Percentiles rank a stretch among this genome's conserved stretches.
Conservation (phyloP, 2,797 vertebrate species). For the Enteromius mattozi region DNA sequence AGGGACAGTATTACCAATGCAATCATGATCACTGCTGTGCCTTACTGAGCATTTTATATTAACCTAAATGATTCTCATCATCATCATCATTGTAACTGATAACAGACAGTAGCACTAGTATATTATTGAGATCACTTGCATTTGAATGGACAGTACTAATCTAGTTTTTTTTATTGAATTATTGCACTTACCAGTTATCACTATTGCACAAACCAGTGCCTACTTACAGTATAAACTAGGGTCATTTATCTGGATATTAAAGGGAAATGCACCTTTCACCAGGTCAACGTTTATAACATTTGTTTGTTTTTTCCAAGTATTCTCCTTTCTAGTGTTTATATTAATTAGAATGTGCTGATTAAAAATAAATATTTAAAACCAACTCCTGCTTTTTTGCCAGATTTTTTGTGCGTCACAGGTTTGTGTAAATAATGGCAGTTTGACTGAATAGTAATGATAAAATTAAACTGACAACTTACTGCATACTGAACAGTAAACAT, state of each 20-base stretch:
- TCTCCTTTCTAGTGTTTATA: neutral
- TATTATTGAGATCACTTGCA: neutral
- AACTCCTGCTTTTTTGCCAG: neutral
- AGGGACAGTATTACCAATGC: neutral
- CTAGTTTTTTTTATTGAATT: neutral
- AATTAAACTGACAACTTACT: neutral
- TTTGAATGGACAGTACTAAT: neutral
- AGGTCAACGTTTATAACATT: neutral
- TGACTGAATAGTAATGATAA: neutral
- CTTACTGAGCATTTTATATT: constrained; percentile 14
- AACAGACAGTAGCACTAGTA: neutral
- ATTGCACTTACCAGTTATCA: neutral
- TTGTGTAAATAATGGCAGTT: neutral
- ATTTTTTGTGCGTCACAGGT: neutral
- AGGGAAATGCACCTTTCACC: neutral
- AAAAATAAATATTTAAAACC: neutral
- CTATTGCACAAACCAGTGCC: constrained; percentile 9
- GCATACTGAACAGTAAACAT: no score
- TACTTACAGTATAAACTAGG: neutral
- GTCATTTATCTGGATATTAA: neutral
- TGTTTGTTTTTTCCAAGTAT: neutral
- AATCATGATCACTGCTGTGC: neutral
- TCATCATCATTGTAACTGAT: neutral
- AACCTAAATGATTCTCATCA: neutral
- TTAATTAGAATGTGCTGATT: neutral